Evolutionary conservation across 2,113 vertebrate genomes (phyloP), one percentile per base, ranked within the genome.

Genomic region (Agapornis roseicollis): DNA sequence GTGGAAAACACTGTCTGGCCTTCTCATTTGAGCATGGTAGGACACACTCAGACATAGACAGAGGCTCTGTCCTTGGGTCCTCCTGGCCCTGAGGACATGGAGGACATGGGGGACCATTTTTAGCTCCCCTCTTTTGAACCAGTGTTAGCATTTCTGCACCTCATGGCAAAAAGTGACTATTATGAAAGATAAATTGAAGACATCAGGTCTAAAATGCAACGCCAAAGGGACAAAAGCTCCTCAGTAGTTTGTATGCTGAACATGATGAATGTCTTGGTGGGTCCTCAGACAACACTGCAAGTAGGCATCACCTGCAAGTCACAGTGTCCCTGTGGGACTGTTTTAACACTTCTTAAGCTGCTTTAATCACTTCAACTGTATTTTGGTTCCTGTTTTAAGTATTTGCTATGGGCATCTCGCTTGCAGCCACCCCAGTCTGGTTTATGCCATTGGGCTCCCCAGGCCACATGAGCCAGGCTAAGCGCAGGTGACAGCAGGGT

Each of bases 361-460:
- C 33, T 58, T 10, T 24, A 35, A 58, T 35, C 6, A 5, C 56
- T 58, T 58, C 14, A 58, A 16, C 13, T 22, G 2, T 41, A 14
- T 18, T 46, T 46, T 35, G 17, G 13, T 31, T 47, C 39, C 47
- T 14, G 19, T 47, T 63, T 35, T 55, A 53, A 8, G 31, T 41
- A 12, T 25, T 41, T 39, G 13, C 27, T 8, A 4, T 12, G n/a
- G 25, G 29, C 29, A 14, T 41, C 55, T 25, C 13, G 17, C 46
- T 17, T 0, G 2, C 29, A 22, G 55, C 27, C 3, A 0, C 18
- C 17, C 22, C 47, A 0, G 3, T 11, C 28, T 17, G 22, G 9
- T 70, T 46, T 7, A 39, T 15, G 65, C 15, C 47, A 6, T n/a
- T 5, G 10, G 28, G 65, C 56, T 47, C 28, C 47, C 28, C 33